Conservation (phyloP, 2,888 invertebrate genomes). For the Odontocerum albicorne region DNA sequence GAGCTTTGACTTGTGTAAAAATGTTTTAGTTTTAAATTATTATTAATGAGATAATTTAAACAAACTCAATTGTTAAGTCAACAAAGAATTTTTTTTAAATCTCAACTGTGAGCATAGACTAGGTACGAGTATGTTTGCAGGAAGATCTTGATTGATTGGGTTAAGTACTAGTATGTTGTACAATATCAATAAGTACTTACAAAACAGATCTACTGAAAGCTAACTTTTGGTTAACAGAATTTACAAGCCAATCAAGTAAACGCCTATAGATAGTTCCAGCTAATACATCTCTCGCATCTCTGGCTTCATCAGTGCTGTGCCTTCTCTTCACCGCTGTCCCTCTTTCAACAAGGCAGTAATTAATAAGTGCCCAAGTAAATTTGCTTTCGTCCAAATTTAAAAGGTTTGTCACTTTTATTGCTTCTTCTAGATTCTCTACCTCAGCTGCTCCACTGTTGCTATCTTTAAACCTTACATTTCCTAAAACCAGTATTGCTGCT, state of each 20-base stretch:
- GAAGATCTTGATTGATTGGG: too few relatives aligned
- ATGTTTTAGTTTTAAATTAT: too few relatives aligned
- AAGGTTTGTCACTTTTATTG: constrained; percentile 68
- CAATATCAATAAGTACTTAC: constrained; percentile 59
- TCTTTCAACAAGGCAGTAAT: constrained; percentile 79
- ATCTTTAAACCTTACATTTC: constrained; percentile 77
- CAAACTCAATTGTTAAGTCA: too few relatives aligned
- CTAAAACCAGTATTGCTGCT: constrained; percentile 75
- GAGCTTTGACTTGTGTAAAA: too few relatives aligned
- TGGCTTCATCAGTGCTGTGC: constrained; percentile 79
- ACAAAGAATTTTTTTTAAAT: too few relatives aligned
- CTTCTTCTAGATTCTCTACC: constrained; percentile 72
- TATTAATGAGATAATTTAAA: too few relatives aligned
- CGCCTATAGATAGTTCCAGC: constrained; percentile 83
- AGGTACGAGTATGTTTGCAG: too few relatives aligned
- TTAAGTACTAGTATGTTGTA: too few relatives aligned
- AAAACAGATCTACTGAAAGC: constrained; percentile 83
- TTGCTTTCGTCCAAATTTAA: constrained; percentile 79
- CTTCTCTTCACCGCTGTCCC: constrained; percentile 68
- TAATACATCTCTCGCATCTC: constrained; percentile 81
- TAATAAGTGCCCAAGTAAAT: constrained; percentile 81
- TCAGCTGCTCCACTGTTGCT: constrained; percentile 66
- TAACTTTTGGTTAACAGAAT: constrained; percentile 81
- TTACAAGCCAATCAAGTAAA: constrained; percentile 87
- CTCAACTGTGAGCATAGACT: too few relatives aligned